Conservation (phyloP, 37 sponge, comb jelly and placozoan genomes). For the Geodia barretti region DNA sequence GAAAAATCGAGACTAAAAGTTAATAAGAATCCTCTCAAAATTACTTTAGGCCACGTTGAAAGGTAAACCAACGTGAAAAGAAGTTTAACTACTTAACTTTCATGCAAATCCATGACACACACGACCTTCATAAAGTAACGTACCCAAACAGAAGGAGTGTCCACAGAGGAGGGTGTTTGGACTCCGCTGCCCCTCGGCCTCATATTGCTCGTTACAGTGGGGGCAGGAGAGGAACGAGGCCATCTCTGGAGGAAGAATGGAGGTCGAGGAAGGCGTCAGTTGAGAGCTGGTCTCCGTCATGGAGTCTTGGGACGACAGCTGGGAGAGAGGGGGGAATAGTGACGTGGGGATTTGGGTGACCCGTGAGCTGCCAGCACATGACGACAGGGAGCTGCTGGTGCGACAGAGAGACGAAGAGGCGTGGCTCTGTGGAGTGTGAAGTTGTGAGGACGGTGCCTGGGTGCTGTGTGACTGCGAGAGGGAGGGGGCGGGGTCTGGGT, state of each 20-base stretch:
- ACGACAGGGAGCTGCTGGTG: not conserved
- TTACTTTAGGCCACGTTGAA: no score
- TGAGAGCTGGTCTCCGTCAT: no score
- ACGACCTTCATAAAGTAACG: not conserved
- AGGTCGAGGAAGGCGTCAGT: not conserved
- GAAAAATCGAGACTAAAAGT: no score
- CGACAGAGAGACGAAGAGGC: not conserved
- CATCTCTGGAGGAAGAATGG: not conserved
- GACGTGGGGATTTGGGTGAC: not conserved
- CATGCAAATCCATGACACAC: no score
- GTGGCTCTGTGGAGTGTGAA: not conserved
- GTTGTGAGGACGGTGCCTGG: not conserved
- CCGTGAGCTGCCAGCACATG: not conserved
- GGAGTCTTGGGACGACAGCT: not conserved
- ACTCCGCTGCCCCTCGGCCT: slow-evolving; percentile 8
- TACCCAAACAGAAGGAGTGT: slow-evolving; percentile 50
- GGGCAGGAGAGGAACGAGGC: slow-evolving; percentile 16
- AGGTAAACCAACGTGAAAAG: no score
- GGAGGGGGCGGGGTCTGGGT: not conserved
- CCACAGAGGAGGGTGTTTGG: slow-evolving; percentile 43
- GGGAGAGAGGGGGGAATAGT: not conserved
- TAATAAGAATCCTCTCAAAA: no score
- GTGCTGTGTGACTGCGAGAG: not conserved
- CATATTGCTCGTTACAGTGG: slow-evolving; percentile 7
- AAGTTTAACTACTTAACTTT: no score